Base-by-base conservation (phyloP, 2,113 vertebrate species). In the Micromys minutus region DNA sequence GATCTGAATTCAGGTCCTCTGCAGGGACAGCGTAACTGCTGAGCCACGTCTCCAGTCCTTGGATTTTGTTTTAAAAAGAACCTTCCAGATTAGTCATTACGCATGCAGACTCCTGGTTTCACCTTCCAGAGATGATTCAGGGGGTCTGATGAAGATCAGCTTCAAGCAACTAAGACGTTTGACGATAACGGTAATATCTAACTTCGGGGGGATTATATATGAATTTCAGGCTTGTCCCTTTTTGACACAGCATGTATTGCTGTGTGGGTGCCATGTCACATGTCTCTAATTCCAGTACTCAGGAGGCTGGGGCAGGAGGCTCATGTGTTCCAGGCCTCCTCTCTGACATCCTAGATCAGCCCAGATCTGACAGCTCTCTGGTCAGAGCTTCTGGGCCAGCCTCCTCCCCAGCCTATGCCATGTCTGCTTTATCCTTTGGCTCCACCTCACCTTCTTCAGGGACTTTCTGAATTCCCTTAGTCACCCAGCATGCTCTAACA, bases 171-270 rank as follows among this genome's bases (percentile, higher is more conserved):
- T 81, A 81, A 81, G 52, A 81, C 52, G 10, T 24, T n/a, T 45
- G 16, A 59, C 24, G 1, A 22, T 7, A 72, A 52, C 47, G 61
- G 76, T 75, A 94, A 89, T 47, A 93, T 89, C 61, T 21, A 47
- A 16, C 88, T 87, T 77, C 24, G 47, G 83, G 42, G 86, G 3
- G 9, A 10, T 63, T 89, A 81, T 26, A 91, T 83, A 75, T 50
- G 91, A 65, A 80, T 42, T 93, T 95, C n/a, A 90, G 63, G 69
- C 22, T 90, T 95, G 87, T 59, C 57, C 34, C 47, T 52, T 22
- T 85, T 67, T 19, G 1, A 59, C 39, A 65, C 65, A 12, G 22
- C 61, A 65, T 81, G 36, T 22, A 57, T 39, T 7, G 36, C 67
- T 52, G 65, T 36, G 19, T 52, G 31, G 19, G 17, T 13, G 17